phyloP scores from a whole-genome alignment of 2,888 invertebrate species.

The Pheosia tremula region DNA sequence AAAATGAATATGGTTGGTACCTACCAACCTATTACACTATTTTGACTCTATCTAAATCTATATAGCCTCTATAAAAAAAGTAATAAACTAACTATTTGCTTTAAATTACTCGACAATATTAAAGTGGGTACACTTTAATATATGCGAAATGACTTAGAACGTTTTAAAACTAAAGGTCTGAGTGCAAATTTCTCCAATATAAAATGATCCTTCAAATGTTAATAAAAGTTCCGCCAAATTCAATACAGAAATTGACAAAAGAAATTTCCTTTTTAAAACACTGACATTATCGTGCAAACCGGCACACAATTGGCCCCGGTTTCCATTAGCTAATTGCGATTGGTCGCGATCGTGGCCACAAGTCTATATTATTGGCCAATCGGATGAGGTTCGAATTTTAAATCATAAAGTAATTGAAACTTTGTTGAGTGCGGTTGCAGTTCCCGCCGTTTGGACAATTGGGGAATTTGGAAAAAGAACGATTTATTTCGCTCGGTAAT shows the following conservation, averaged over 20 bases:
- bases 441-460: neutral
- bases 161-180: too few relatives aligned
- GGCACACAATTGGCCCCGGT: conserved; percentile 37
- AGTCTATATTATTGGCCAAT: conserved; percentile 36
- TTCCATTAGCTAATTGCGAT: conserved; percentile 61
- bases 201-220: conserved; percentile 7
- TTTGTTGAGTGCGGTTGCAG: conserved; percentile 24
- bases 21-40: too few relatives aligned
- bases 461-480: neutral
- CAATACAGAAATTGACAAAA: conserved; percentile 18
- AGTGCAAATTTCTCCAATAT: too few relatives aligned
- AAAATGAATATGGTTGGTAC: neutral
- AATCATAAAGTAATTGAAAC: conserved; percentile 35
- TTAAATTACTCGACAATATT: too few relatives aligned
- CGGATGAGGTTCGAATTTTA: conserved; percentile 42
- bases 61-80: too few relatives aligned
- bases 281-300: conserved; percentile 25
- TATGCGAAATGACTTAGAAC: too few relatives aligned
- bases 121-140: too few relatives aligned
- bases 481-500: neutral
- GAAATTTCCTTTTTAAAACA: conserved; percentile 27
- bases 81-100: too few relatives aligned
- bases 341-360: conserved; percentile 44
- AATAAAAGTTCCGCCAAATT: neutral
- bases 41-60: too few relatives aligned